Conservation (phyloP, 1,140 invertebrate species). For the Marisa cornuarietis region DNA sequence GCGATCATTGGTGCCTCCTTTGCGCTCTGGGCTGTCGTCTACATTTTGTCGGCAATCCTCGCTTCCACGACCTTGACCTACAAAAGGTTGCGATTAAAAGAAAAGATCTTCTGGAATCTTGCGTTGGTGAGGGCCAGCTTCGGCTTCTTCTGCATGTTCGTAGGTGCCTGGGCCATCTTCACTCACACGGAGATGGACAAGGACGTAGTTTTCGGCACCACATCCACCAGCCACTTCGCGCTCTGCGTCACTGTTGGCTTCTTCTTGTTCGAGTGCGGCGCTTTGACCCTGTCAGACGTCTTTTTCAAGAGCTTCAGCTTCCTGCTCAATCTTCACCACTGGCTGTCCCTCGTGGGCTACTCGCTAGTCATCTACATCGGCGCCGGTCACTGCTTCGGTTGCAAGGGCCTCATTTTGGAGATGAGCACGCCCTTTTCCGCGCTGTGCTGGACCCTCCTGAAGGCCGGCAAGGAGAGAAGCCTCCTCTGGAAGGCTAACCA, state of each 20-base stretch:
- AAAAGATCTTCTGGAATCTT: constrained; percentile 59
- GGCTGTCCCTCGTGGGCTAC: constrained; percentile 54
- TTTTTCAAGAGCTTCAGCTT: constrained; percentile 49
- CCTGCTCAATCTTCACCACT: constrained; percentile 59
- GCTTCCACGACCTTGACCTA: constrained; percentile 35
- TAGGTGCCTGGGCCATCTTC: constrained; percentile 52
- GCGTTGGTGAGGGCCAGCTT: constrained; percentile 53
- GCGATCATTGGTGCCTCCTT: constrained; percentile 40
- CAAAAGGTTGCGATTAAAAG: constrained; percentile 47
- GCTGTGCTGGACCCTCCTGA: constrained; percentile 59
- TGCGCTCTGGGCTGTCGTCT: constrained; percentile 38
- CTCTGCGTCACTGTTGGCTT: constrained; percentile 56
- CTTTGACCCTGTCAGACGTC: constrained; percentile 53
- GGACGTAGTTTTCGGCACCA: constrained; percentile 52
- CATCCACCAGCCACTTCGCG: constrained; percentile 45
- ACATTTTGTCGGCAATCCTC: constrained; percentile 28
- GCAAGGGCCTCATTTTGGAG: constrained; percentile 55
- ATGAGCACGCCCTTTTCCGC: constrained; percentile 61
- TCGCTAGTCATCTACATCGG: constrained; percentile 36
- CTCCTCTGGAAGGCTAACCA: constrained; percentile 60
- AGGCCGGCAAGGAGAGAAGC: constrained; percentile 47
- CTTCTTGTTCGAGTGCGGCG: constrained; percentile 58
- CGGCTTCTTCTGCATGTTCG: constrained; percentile 49
- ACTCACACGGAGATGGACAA: constrained; percentile 43
- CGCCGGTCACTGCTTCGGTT: constrained; percentile 50